Conservation (phyloP, 1,140 invertebrate species). For the Neuroterus valhalla region DNA sequence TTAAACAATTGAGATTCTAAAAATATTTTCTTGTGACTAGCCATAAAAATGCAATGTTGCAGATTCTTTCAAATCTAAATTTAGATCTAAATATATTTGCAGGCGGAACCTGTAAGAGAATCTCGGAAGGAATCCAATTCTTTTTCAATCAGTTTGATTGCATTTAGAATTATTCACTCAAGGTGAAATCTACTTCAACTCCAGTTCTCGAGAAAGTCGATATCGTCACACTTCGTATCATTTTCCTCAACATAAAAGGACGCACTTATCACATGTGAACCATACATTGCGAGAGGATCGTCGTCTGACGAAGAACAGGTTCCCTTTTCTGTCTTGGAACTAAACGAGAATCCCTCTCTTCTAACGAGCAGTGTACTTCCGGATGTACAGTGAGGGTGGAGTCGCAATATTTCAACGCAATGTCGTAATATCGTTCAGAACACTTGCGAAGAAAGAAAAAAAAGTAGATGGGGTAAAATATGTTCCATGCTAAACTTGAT, state of each 20-base stretch:
- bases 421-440: slow-evolving; percentile 8
- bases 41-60: too few relatives aligned
- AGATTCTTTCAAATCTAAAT: too few relatives aligned
- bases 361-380: not conserved
- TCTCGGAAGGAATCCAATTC: too few relatives aligned
- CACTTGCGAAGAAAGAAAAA: not conserved
- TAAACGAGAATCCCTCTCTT: slow-evolving; percentile 9
- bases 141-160: not conserved
- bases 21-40: too few relatives aligned
- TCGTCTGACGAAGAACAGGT: not conserved
- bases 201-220: not conserved
- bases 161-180: slow-evolving; percentile 7
- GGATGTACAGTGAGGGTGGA: not conserved
- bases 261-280: slow-evolving; percentile 5
- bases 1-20: too few relatives aligned
- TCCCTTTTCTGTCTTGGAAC: slow-evolving; percentile 3
- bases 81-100: too few relatives aligned
- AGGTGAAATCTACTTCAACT: slow-evolving; percentile 5
- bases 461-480: not conserved
- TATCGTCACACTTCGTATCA: slow-evolving; percentile 12
- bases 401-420: slow-evolving; percentile 21
- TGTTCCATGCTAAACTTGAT: too few relatives aligned
- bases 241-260: slow-evolving; percentile 8
- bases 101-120: too few relatives aligned
- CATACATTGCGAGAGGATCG: slow-evolving; percentile 1